Conservation (phyloP, 2,113 vertebrate species). For the Gyps fulvus region DNA sequence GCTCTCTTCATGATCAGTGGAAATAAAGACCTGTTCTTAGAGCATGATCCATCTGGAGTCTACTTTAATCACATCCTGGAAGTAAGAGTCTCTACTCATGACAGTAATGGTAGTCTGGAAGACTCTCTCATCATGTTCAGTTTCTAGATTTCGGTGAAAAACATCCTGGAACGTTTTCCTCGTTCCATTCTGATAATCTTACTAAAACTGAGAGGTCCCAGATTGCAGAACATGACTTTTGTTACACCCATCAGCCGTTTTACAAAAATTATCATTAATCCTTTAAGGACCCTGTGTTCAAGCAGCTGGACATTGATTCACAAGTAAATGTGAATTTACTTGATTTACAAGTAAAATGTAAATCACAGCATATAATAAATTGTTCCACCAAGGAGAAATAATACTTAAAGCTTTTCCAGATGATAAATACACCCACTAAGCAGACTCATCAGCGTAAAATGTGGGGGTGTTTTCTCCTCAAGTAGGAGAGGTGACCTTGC, state of each 20-base stretch:
- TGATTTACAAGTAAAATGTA: background rate
- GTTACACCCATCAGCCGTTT: background rate
- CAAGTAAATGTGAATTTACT: background rate
- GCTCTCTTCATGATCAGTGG: background rate
- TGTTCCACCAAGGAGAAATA: background rate
- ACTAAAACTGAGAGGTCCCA: background rate
- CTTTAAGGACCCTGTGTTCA: background rate
- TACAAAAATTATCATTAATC: background rate
- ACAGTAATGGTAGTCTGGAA: background rate
- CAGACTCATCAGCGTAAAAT: background rate
- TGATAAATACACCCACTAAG: background rate
- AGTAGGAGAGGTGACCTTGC: background rate
- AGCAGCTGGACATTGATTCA: background rate
- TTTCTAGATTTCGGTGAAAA: background rate
- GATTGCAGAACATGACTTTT: background rate
- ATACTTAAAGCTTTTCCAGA: background rate
- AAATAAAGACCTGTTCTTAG: background rate
- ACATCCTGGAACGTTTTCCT: background rate
- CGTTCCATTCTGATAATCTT: background rate
- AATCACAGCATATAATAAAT: background rate
- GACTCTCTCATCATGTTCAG: background rate
- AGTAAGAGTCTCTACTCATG: background rate
- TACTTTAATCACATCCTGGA: background rate
- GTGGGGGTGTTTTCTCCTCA: background rate
- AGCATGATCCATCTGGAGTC: background rate